Conservation (phyloP, 2,888 invertebrate genomes). For the Thereva unica region DNA sequence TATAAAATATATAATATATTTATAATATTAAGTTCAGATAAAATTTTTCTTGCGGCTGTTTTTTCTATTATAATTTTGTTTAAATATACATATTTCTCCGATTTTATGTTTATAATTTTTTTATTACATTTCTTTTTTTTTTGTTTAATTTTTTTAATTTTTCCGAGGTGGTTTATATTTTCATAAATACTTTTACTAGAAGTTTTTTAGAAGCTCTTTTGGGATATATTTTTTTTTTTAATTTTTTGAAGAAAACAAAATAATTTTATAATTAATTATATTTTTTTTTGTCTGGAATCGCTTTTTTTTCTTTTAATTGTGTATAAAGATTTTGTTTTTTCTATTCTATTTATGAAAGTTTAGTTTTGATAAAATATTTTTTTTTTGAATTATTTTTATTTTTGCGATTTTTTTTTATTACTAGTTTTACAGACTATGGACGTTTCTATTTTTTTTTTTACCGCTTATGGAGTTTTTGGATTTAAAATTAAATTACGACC, state of each 20-base stretch:
- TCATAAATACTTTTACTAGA: too few relatives aligned
- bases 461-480: not conserved
- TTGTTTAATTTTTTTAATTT: too few relatives aligned
- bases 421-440: constrained; percentile 23
- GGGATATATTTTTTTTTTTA: too few relatives aligned
- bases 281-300: too few relatives aligned
- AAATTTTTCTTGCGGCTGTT: constrained; percentile 12
- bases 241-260: too few relatives aligned
- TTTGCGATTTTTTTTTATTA: constrained; percentile 3
- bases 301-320: not conserved
- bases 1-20: constrained; percentile 20
- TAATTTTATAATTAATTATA: too few relatives aligned
- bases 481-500: not conserved
- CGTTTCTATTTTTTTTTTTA: constrained; percentile 29
- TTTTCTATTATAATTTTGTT: constrained; percentile 21
- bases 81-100: not conserved
- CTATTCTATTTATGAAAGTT: constrained; percentile 7
- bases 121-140: too few relatives aligned
- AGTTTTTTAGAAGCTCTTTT: too few relatives aligned
- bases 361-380: constrained; percentile 15
- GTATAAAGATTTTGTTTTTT: constrained; percentile 14
- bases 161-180: too few relatives aligned
- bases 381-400: constrained; percentile 17
- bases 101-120: too few relatives aligned
- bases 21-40: constrained; percentile 5